Evolutionary conservation across 1,140 invertebrate species (phyloP).

Genomic region (Atta texana): DNA sequence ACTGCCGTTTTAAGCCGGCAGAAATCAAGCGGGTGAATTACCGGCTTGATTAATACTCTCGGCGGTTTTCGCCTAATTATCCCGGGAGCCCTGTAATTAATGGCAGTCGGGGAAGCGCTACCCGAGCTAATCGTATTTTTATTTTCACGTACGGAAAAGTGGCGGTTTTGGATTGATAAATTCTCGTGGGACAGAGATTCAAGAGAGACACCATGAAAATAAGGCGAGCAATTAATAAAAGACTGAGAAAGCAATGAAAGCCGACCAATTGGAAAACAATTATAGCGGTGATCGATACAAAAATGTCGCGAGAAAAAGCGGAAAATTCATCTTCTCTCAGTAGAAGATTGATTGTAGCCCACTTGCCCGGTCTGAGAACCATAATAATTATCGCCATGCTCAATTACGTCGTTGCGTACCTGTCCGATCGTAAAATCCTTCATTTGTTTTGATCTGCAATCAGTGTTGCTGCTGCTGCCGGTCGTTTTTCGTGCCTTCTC

Average conservation of each 20-base stretch:
- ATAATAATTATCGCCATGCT: constrained; percentile 75
- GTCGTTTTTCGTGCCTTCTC: constrained; percentile 15
- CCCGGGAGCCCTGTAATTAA: constrained; percentile 62
- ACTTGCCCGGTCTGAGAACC: constrained; percentile 45
- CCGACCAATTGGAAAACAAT: constrained; percentile 47
- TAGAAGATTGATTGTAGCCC: constrained; percentile 56
- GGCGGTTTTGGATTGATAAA: constrained; percentile 47
- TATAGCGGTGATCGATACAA: constrained; percentile 55
- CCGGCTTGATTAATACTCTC: constrained; percentile 62
- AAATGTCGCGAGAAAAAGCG: constrained; percentile 20
- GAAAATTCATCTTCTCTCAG: constrained; percentile 48
- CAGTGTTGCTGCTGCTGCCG: background rate
- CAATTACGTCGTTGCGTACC: constrained; percentile 68
- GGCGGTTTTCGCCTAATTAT: constrained; percentile 79
- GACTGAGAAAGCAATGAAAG: constrained; percentile 24
- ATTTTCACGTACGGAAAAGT: constrained; percentile 15
- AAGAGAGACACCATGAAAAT: background rate
- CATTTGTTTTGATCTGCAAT: constrained; percentile 57
- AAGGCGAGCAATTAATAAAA: constrained; percentile 57
- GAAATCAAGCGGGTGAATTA: constrained; percentile 62
- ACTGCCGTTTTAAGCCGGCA: constrained; percentile 71
- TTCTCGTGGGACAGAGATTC: background rate
- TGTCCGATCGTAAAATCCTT: constrained; percentile 64
- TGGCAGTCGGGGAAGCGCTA: constrained; percentile 27
- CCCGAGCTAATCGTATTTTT: constrained; percentile 48